phyloP scores from a whole-genome alignment of 2,113 vertebrate species.

The Labrus mixtus region DNA sequence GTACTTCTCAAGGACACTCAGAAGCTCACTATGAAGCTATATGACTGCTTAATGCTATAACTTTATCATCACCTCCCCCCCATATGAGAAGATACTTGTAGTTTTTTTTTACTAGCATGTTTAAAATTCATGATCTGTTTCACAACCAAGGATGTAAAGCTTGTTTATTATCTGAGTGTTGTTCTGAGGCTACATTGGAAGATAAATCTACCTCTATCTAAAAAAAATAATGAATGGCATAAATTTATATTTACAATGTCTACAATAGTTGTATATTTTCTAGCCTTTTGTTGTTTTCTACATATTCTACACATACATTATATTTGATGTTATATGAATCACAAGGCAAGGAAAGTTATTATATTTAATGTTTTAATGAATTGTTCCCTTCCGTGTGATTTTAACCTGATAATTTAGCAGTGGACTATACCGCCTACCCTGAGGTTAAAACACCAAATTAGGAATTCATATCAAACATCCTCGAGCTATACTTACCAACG shows the following conservation, averaged over 20 bases:
- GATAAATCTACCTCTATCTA: conserved; percentile 10
- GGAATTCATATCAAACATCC: conserved; percentile 64
- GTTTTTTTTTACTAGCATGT: background rate
- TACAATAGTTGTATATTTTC: conserved; percentile 5
- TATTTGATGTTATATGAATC: conserved; percentile 10
- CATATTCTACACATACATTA: conserved; percentile 9
- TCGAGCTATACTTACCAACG: conserved; percentile 49
- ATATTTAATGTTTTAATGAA: conserved; percentile 21
- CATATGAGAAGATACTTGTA: background rate
- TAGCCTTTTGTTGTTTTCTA: background rate
- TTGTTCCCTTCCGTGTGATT: conserved; percentile 44
- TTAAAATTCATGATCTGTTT: background rate
- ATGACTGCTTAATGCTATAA: background rate
- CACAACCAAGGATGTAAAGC: background rate
- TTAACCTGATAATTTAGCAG: conserved; percentile 54
- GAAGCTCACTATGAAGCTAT: background rate
- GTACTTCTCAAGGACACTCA: background rate
- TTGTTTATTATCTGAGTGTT: conserved; percentile 4
- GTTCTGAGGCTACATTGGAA: background rate
- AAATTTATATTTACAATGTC: conserved; percentile 21
- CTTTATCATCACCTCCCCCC: background rate
- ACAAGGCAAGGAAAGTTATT: conserved; percentile 10
- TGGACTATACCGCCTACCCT: conserved; percentile 43
- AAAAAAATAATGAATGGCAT: conserved; percentile 36
- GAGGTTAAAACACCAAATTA: conserved; percentile 60